Conservation (phyloP, 1,140 invertebrate species). For the Procambarus virginalis region DNA sequence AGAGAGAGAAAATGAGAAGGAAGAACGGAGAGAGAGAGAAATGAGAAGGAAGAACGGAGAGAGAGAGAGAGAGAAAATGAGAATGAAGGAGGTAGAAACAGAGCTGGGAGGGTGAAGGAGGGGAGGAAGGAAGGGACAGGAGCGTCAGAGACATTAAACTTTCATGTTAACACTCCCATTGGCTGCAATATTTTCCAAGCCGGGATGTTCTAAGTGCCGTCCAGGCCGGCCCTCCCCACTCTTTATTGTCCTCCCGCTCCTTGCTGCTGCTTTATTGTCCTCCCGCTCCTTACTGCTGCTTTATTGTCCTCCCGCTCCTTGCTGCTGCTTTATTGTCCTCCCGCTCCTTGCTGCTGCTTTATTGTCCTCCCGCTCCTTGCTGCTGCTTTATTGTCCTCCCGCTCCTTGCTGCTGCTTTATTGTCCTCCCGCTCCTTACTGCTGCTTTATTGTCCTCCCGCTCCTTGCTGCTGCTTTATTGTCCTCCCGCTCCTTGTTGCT, state of each 20-base stretch:
- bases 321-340: background rate
- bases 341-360: background rate
- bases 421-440: background rate
- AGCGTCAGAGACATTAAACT: constrained; percentile 55
- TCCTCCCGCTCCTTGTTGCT: too few species aligned
- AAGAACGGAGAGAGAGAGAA: too few species aligned
- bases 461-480: too few species aligned
- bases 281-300: background rate
- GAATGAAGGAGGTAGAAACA: background rate
- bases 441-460: background rate
- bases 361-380: background rate
- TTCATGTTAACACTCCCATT: constrained; percentile 58
- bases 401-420: background rate
- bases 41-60: too few species aligned
- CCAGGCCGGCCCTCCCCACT: background rate
- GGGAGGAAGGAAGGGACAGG: background rate
- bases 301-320: background rate
- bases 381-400: background rate
- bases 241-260: constrained; percentile 2
- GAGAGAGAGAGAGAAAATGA: too few species aligned
- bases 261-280: background rate
- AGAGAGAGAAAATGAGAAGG: too few species aligned
- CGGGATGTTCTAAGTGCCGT: constrained; percentile 24
- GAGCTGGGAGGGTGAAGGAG: background rate
- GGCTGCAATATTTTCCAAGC: constrained; percentile 58